A percentile compares a stretch with the other conserved stretches of the same genome.
Conservation (phyloP, 2,888 invertebrate species). For the Cheilosia grossa region DNA sequence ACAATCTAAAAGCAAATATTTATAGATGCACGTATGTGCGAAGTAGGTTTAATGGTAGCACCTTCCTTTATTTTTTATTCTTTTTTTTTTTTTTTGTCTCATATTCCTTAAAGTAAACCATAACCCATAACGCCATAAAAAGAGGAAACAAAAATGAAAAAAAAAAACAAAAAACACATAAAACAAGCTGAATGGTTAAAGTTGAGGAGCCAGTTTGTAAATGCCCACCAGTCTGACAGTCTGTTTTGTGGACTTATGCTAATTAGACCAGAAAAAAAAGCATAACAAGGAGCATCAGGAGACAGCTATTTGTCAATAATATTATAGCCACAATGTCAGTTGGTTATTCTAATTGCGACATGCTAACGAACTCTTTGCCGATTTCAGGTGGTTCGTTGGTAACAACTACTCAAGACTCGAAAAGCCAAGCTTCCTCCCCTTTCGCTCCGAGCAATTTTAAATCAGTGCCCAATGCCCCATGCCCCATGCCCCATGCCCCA, state of each 20-base stretch:
- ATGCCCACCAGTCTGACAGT: conserved; percentile 21
- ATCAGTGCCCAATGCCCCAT: too few relatives aligned
- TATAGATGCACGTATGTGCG: conserved; percentile 23
- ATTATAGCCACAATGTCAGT: neutral
- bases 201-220: conserved; percentile 8
- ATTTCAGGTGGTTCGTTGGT: neutral
- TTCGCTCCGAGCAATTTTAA: too few relatives aligned
- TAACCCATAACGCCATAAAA: conserved; percentile 8
- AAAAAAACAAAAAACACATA: too few relatives aligned
- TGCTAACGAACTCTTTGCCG: neutral
- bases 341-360: conserved; percentile 12
- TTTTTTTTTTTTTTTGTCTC: neutral
- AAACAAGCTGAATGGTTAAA: neutral
- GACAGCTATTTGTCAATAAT: conserved; percentile 25
- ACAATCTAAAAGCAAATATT: conserved; percentile 9
- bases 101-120: conserved; percentile 25
- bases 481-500: too few relatives aligned
- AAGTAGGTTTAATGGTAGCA: conserved; percentile 36
- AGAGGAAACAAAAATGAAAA: neutral
- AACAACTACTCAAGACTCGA: neutral
- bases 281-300: conserved; percentile 23
- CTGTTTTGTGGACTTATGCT: conserved; percentile 33
- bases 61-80: neutral
- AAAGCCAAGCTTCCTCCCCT: neutral
- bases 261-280: conserved; percentile 29